Evolutionary conservation across 2,797 vertebrate genomes (phyloP).

Genomic region (Mormyrus hasselquistii): DNA sequence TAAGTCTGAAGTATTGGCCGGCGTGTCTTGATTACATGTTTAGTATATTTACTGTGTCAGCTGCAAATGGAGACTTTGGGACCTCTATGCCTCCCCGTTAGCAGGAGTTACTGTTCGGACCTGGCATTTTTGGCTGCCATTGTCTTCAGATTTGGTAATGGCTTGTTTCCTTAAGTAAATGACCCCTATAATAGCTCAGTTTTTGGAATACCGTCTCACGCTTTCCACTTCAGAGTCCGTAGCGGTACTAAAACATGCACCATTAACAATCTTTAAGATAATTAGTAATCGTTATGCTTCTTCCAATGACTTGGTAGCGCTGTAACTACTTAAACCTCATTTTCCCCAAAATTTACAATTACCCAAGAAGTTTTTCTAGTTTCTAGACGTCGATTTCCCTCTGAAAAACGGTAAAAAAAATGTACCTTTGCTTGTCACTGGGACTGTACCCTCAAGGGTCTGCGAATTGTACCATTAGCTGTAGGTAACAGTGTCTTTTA

Average conservation of each 20-base stretch:
- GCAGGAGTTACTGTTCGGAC: neutral
- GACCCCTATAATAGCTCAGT: neutral
- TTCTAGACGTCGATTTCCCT: neutral
- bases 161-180: slow-evolving; percentile 4
- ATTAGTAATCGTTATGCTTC: neutral
- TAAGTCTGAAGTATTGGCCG: neutral
- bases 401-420: neutral
- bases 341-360: neutral
- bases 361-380: neutral
- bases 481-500: neutral
- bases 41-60: neutral
- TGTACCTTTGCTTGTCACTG: neutral
- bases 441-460: neutral
- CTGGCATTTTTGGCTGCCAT: neutral
- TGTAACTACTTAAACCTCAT: neutral
- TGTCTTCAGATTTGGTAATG: neutral
- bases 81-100: neutral
- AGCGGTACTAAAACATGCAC: neutral
- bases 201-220: neutral
- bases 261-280: neutral
- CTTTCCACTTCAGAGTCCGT: neutral
- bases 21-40: neutral
- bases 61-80: neutral
- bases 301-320: neutral
- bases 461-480: neutral